These are phyloP conservation scores for Myrmecobius fasciatus DNA, from an alignment of 2,113 vertebrate species.

Conservation along the genomic window DNA sequence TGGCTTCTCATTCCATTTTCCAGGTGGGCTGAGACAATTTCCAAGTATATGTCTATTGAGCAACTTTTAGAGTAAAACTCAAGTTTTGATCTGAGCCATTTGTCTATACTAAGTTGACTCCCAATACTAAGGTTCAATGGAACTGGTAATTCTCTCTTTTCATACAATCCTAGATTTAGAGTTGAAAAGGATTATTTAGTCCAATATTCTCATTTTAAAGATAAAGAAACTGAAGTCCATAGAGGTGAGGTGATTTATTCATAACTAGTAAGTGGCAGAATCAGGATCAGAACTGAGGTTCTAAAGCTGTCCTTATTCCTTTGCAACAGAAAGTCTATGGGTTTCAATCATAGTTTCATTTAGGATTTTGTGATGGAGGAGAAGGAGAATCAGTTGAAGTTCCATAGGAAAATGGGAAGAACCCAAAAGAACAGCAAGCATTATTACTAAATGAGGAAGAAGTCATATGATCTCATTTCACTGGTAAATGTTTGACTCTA, in stretches of 20 bases:
- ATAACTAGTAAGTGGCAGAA: neutral
- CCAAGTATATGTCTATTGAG: neutral
- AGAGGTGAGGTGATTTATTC: neutral
- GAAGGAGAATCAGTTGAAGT: neutral
- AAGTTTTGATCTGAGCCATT: neutral
- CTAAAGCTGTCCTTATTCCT: neutral
- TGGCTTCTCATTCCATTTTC: neutral
- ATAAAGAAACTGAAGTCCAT: neutral
- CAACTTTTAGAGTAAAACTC: neutral
- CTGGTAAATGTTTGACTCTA: conserved; percentile 72
- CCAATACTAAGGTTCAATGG: neutral
- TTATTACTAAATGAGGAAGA: conserved; percentile 55
- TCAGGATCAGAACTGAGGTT: neutral
- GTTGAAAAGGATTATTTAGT: neutral
- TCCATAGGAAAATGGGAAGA: neutral
- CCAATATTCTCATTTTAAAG: neutral
- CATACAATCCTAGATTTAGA: neutral
- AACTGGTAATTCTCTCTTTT: neutral
- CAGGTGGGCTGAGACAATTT: neutral
- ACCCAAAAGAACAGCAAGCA: neutral
- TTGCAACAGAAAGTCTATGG: neutral
- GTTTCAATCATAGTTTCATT: neutral
- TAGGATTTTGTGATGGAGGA: neutral
- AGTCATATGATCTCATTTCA: neutral
- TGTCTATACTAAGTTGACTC: neutral